phyloP scores from a whole-genome alignment of 2,113 vertebrate genomes.

The Tachuris rubrigastra region DNA sequence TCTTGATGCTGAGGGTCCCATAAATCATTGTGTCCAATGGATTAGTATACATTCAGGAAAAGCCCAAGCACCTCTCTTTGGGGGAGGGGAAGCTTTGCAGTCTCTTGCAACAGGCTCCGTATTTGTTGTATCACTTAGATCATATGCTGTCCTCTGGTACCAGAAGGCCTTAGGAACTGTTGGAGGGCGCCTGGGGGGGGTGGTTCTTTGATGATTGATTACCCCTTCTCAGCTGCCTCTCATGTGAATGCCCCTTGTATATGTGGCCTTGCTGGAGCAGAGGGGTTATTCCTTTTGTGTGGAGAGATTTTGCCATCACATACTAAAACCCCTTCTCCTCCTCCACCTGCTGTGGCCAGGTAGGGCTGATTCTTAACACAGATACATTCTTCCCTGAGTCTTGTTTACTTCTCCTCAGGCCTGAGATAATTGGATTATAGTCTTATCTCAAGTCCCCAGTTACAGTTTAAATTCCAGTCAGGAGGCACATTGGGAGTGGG shows the following conservation, averaged over 20 bases:
- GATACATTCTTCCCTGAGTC: background rate
- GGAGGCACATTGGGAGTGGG: background rate
- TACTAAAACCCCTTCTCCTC: background rate
- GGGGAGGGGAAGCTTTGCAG: background rate
- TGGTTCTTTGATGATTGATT: background rate
- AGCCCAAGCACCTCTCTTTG: background rate
- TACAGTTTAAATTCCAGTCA: background rate
- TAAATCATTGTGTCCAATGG: background rate
- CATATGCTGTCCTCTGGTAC: background rate
- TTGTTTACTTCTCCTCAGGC: background rate
- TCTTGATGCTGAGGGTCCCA: background rate
- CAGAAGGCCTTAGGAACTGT: background rate
- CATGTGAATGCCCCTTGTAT: background rate
- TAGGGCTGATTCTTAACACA: background rate
- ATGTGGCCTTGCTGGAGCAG: background rate
- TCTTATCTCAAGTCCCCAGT: background rate
- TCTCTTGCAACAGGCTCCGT: background rate
- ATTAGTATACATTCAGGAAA: background rate
- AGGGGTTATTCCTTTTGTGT: background rate
- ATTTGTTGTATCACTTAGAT: background rate
- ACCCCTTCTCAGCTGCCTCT: background rate
- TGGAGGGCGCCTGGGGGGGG: background rate
- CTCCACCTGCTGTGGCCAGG: background rate
- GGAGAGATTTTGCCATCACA: background rate
- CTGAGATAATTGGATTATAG: background rate